phyloP scores from a whole-genome alignment of 2,113 vertebrate genomes.

The Irena cyanogastra region DNA sequence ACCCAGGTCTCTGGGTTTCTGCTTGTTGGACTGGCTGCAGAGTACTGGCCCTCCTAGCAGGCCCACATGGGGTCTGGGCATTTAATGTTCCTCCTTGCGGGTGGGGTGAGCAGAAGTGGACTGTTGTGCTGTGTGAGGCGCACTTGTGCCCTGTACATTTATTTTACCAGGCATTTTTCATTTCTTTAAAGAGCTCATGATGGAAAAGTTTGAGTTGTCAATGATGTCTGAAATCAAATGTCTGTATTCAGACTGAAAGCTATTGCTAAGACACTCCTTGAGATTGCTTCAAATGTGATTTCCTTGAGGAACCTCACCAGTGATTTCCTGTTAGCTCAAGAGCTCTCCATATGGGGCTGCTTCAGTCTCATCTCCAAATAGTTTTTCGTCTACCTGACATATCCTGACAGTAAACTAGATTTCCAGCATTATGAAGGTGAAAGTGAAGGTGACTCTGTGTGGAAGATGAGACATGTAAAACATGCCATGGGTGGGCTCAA shows the following conservation, averaged over 20 bases:
- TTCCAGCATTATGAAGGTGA: neutral
- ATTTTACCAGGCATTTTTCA: neutral
- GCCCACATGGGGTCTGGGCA: accelerated
- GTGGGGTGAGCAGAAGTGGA: accelerated
- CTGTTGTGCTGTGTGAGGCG: neutral
- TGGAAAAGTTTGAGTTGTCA: neutral
- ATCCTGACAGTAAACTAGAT: neutral
- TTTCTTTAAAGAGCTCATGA: neutral
- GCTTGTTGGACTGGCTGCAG: neutral
- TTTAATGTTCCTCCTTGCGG: neutral
- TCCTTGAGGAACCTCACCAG: neutral
- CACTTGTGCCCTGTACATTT: neutral
- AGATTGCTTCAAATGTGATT: neutral
- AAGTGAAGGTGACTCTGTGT: neutral
- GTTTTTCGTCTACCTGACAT: neutral
- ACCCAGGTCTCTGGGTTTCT: accelerated
- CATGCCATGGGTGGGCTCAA: neutral
- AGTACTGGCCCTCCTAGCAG: neutral
- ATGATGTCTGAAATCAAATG: neutral
- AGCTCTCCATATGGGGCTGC: neutral
- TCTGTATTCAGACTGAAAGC: neutral
- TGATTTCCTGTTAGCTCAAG: neutral
- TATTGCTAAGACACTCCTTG: neutral
- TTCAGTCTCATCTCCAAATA: neutral
- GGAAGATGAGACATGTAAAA: neutral